Evolutionary conservation across 2,113 vertebrate genomes (phyloP).

Genomic region (Chauna torquata): DNA sequence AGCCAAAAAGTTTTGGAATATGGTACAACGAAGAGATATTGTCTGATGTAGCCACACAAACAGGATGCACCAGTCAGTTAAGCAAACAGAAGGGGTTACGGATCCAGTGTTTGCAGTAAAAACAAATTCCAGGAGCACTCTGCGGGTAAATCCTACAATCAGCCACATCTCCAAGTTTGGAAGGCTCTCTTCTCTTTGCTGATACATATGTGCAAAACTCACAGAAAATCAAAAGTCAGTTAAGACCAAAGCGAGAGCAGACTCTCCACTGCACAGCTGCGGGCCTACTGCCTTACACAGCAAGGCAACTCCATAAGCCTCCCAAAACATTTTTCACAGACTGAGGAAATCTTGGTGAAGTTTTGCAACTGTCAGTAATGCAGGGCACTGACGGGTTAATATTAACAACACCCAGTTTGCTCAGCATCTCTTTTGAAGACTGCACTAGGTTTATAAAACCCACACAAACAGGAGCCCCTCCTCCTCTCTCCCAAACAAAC

Average conservation of each 20-base stretch:
- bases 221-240: background rate
- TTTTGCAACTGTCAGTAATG: background rate
- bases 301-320: background rate
- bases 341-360: background rate
- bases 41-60: background rate
- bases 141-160: background rate
- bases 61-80: background rate
- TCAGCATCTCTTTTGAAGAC: constrained; percentile 66
- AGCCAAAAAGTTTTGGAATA: background rate
- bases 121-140: constrained; percentile 7
- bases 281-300: background rate
- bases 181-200: background rate
- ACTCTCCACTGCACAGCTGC: background rate
- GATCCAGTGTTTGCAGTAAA: background rate
- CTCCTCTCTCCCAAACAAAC: constrained; percentile 38
- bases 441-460: constrained; percentile 58
- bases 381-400: constrained; percentile 18
- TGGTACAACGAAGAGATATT: background rate
- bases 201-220: background rate
- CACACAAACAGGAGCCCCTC: constrained; percentile 58
- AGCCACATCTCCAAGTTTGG: background rate
- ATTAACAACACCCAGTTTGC: constrained; percentile 14
- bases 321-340: background rate
- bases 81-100: background rate
- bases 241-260: background rate